Conservation (phyloP, 1,140 invertebrate genomes). For the Drosophila willistoni region DNA sequence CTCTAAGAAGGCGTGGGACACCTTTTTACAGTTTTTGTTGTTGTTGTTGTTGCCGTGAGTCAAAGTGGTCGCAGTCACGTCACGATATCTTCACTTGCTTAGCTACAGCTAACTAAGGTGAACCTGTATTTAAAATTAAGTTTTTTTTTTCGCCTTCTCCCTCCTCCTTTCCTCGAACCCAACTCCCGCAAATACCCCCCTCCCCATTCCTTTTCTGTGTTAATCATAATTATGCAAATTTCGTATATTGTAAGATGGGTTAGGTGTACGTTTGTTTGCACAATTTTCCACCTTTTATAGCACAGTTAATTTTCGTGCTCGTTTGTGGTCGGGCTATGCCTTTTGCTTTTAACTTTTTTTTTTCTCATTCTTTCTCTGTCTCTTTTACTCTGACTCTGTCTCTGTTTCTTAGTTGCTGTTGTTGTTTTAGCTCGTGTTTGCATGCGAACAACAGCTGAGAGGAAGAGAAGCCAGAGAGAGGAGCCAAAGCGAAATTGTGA, state of each 20-base stretch:
- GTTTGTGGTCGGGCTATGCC: slow-evolving; percentile 41
- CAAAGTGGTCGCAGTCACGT: not conserved
- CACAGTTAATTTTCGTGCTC: slow-evolving; percentile 81
- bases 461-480: not conserved
- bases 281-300: slow-evolving; percentile 82
- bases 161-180: not conserved
- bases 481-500: slow-evolving; percentile 26
- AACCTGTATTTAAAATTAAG: slow-evolving; percentile 39
- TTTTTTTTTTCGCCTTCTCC: not conserved
- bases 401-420: slow-evolving; percentile 31
- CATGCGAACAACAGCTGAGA: not conserved
- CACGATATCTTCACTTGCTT: slow-evolving; percentile 29
- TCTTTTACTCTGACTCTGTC: not conserved
- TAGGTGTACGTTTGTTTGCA: slow-evolving; percentile 76
- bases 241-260: slow-evolving; percentile 32
- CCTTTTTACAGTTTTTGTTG: no score
- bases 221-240: slow-evolving; percentile 82
- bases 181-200: not conserved
- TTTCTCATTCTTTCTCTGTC: slow-evolving; percentile 1
- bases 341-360: slow-evolving; percentile 22
- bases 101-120: slow-evolving; percentile 26
- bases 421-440: slow-evolving; percentile 27
- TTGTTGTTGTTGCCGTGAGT: not conserved
- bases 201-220: slow-evolving; percentile 35
- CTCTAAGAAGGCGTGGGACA: no score